These are phyloP conservation scores for Phengaris alcon DNA, from an alignment of 2,888 invertebrate genomes.

Conservation along the genomic window DNA sequence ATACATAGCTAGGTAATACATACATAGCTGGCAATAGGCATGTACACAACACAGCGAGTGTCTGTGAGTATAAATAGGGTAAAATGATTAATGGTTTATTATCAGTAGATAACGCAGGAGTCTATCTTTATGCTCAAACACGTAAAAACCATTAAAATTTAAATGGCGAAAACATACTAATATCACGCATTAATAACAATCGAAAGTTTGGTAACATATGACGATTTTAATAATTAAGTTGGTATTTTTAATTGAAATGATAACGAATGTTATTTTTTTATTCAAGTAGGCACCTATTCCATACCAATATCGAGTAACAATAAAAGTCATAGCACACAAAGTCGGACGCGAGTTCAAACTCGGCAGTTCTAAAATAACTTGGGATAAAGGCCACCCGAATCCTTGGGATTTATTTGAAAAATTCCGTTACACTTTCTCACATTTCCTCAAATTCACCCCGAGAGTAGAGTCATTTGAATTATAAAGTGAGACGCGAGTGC, in stretches of 20 bases:
- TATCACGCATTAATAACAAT: conserved; percentile 4
- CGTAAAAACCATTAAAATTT: conserved; percentile 14
- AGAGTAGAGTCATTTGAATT: conserved; percentile 71
- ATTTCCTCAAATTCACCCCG: conserved; percentile 62
- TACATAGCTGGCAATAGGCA: no score
- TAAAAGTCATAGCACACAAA: neutral
- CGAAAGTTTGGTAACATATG: neutral
- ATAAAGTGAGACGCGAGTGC: conserved; percentile 74
- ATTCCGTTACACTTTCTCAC: conserved; percentile 76
- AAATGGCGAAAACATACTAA: conserved; percentile 15
- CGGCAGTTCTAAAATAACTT: conserved; percentile 6
- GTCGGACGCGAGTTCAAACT: neutral
- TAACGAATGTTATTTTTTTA: neutral
- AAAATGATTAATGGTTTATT: conserved; percentile 14
- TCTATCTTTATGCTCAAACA: conserved; percentile 6
- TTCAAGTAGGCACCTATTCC: neutral
- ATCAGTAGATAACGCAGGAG: conserved; percentile 13
- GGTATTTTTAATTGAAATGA: neutral
- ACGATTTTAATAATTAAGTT: neutral
- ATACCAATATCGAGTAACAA: neutral
- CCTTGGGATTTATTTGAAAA: conserved; percentile 46
- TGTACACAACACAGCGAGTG: neutral
- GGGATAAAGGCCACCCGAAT: conserved; percentile 30
- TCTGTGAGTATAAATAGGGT: neutral
- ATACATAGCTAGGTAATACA: no score